phyloP scores from a whole-genome alignment of 2,888 invertebrate genomes.

The Entomobrya proxima region DNA sequence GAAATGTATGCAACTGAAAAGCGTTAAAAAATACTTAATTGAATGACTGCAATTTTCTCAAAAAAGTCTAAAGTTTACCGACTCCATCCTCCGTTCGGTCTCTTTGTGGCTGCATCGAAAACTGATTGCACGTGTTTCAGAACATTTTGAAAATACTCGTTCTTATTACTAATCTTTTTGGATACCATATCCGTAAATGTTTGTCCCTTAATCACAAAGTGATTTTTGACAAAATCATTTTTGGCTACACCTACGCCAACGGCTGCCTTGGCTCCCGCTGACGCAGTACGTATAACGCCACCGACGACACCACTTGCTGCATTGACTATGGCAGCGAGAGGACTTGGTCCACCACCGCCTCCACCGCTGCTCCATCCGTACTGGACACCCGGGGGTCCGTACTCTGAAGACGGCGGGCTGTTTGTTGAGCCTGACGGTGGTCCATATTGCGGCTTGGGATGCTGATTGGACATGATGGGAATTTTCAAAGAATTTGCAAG shows the following conservation, averaged over 20 bases:
- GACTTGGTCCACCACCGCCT: not conserved
- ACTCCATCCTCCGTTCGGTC: slow-evolving; percentile 8
- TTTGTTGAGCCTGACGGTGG: not conserved
- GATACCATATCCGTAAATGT: slow-evolving; percentile 46
- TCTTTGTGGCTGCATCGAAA: slow-evolving; percentile 20
- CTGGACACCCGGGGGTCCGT: not conserved
- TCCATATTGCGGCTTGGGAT: not conserved
- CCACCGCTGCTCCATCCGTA: not conserved
- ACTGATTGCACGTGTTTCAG: slow-evolving; percentile 44
- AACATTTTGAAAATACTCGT: slow-evolving; percentile 50
- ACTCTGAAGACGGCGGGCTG: not conserved
- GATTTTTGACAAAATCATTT: slow-evolving; percentile 49
- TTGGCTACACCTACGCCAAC: slow-evolving; percentile 41
- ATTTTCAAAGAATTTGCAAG: slow-evolving; percentile 34
- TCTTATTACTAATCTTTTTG: slow-evolving; percentile 29
- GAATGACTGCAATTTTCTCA: not conserved
- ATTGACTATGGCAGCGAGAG: slow-evolving; percentile 1
- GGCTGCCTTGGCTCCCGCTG: slow-evolving; percentile 22
- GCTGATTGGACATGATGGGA: not conserved
- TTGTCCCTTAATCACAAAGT: slow-evolving; percentile 51
- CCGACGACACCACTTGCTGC: slow-evolving; percentile 26
- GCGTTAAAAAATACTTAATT: not conserved
- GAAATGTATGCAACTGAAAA: not conserved
- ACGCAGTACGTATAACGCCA: slow-evolving; percentile 6
- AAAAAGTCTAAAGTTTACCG: not conserved